These are phyloP conservation scores for Ahaetulla prasina DNA, from an alignment of 2,113 vertebrate genomes.

Conservation along the genomic window DNA sequence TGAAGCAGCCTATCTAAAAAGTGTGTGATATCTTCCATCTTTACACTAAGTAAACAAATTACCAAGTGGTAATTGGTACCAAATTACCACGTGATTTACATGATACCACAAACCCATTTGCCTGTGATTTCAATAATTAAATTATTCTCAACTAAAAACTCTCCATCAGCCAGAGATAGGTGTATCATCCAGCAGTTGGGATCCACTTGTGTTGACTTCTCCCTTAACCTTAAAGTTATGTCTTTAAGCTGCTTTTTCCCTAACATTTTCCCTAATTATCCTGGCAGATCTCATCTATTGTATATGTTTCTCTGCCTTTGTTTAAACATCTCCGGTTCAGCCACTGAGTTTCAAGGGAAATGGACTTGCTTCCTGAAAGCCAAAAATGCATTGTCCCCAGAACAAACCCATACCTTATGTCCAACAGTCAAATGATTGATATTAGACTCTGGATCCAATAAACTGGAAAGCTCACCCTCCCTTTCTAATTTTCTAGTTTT, in stretches of 20 bases:
- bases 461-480: not conserved
- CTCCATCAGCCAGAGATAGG: not conserved
- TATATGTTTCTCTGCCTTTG: not conserved
- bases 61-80: too few relatives aligned
- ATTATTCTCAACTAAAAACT: not conserved
- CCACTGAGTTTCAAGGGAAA: not conserved
- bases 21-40: not conserved
- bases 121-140: not conserved
- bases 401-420: not conserved
- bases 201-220: not conserved
- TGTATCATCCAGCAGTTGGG: not conserved
- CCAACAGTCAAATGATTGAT: not conserved
- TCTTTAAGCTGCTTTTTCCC: not conserved
- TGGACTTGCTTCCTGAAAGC: not conserved
- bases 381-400: not conserved
- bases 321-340: not conserved
- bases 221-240: not conserved
- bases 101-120: not conserved
- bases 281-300: not conserved
- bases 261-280: too few relatives aligned
- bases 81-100: not conserved
- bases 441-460: not conserved
- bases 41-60: not conserved
- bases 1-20: not conserved
- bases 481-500: not conserved